These are phyloP conservation scores for Amyelois transitella DNA, from an alignment of 1,140 invertebrate species.

Conservation along the genomic window DNA sequence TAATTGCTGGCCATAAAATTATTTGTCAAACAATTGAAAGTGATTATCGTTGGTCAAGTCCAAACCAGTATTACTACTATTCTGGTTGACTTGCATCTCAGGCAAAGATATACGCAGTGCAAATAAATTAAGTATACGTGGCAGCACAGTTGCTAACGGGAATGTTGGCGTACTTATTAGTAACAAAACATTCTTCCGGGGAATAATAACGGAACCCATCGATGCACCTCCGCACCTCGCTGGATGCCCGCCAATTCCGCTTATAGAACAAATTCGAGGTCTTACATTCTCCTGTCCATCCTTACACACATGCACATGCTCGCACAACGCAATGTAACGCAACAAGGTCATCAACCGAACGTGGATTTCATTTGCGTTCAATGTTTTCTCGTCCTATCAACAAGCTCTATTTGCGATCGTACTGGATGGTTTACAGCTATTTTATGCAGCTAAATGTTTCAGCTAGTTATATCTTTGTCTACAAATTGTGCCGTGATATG, in stretches of 20 bases:
- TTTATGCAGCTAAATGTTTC: background rate
- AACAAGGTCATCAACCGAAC: background rate
- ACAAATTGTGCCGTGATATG: background rate
- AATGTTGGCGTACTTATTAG: background rate
- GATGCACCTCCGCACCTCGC: conserved; percentile 20
- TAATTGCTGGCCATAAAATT: background rate
- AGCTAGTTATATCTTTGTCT: too few relatives aligned
- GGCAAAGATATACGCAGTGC: background rate
- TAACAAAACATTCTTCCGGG: conserved; percentile 8
- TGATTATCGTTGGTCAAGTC: background rate
- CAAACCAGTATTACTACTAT: background rate
- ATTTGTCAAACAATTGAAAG: background rate
- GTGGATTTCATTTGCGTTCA: background rate
- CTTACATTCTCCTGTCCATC: conserved; percentile 15
- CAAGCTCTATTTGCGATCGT: background rate
- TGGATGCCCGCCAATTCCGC: conserved; percentile 30
- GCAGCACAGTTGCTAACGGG: background rate
- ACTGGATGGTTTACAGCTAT: background rate
- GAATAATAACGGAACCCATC: conserved; percentile 10
- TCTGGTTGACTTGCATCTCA: background rate
- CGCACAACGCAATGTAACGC: background rate
- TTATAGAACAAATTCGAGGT: conserved; percentile 38
- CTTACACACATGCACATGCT: background rate
- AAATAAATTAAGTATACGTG: background rate
- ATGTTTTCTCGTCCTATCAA: background rate